Conservation (phyloP, 2,113 vertebrate species). For the Athene noctua region DNA sequence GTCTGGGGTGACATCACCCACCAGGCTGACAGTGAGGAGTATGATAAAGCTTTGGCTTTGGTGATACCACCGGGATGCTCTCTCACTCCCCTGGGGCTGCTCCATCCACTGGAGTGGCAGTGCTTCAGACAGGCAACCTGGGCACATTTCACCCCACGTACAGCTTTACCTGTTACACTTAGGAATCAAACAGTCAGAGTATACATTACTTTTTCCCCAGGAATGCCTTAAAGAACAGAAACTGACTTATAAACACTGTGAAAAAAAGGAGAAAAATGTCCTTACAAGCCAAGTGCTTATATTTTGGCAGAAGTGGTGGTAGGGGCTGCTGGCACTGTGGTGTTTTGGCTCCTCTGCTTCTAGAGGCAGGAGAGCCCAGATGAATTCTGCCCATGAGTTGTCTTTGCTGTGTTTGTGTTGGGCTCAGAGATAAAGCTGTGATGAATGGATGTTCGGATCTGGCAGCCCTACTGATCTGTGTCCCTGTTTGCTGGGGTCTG, state of each 20-base stretch:
- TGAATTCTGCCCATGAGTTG: neutral
- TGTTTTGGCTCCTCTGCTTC: neutral
- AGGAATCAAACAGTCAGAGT: neutral
- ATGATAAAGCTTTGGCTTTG: neutral
- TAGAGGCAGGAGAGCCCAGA: neutral
- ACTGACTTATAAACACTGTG: neutral
- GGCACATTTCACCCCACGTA: accelerated
- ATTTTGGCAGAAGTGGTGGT: neutral
- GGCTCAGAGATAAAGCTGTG: neutral
- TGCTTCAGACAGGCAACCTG: neutral
- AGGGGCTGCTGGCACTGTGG: accelerated
- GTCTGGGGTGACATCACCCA: neutral
- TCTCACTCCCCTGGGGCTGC: neutral
- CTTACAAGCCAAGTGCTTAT: neutral
- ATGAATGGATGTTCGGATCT: accelerated
- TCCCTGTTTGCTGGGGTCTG: neutral
- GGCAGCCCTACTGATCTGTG: neutral
- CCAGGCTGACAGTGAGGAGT: neutral
- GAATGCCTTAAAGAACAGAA: neutral
- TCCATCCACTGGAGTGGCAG: neutral
- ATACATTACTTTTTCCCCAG: neutral
- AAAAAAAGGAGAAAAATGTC: neutral
- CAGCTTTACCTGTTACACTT: neutral
- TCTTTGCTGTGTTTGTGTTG: neutral
- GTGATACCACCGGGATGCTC: neutral